A percentile compares a stretch with the other conserved stretches of the same genome.
Conservation (phyloP, 2,797 vertebrate genomes). For the Bufotes viridis region DNA sequence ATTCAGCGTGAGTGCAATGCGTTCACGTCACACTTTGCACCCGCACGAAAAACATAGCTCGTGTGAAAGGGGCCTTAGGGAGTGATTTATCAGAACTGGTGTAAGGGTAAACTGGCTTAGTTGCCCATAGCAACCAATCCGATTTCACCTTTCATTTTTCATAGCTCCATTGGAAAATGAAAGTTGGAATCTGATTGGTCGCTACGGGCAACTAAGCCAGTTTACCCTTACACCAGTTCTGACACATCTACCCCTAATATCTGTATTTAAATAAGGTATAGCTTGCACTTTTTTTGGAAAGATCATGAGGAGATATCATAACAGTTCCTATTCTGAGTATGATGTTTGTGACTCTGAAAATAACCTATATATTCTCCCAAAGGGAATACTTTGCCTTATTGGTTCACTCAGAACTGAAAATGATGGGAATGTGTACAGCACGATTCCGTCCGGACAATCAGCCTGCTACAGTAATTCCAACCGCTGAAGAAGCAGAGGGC, state of each 20-base stretch:
- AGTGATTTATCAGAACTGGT: too few relatives aligned
- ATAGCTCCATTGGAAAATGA: too few relatives aligned
- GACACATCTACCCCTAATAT: not conserved
- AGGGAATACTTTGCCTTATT: not conserved
- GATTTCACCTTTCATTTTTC: too few relatives aligned
- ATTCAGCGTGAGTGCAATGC: too few relatives aligned
- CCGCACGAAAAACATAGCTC: too few relatives aligned
- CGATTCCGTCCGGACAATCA: not conserved
- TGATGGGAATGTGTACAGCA: not conserved
- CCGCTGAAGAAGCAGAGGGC: slow-evolving; percentile 26
- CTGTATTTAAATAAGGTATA: not conserved
- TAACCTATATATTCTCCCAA: not conserved
- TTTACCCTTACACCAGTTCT: too few relatives aligned
- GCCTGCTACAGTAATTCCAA: slow-evolving; percentile 12
- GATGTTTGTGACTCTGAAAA: not conserved
- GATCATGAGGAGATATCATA: not conserved
- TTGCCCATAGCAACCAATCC: too few relatives aligned
- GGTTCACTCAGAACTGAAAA: not conserved
- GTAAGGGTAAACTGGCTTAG: too few relatives aligned
- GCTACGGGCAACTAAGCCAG: too few relatives aligned
- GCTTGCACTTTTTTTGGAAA: not conserved
- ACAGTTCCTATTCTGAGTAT: not conserved
- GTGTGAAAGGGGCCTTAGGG: too few relatives aligned
- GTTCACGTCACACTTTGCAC: too few relatives aligned
- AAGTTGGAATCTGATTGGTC: too few relatives aligned